Evolutionary conservation across 2,797 vertebrate genomes (phyloP), one percentile per base, ranked within the genome.

Genomic region (Catamblyrhynchus diadema): DNA sequence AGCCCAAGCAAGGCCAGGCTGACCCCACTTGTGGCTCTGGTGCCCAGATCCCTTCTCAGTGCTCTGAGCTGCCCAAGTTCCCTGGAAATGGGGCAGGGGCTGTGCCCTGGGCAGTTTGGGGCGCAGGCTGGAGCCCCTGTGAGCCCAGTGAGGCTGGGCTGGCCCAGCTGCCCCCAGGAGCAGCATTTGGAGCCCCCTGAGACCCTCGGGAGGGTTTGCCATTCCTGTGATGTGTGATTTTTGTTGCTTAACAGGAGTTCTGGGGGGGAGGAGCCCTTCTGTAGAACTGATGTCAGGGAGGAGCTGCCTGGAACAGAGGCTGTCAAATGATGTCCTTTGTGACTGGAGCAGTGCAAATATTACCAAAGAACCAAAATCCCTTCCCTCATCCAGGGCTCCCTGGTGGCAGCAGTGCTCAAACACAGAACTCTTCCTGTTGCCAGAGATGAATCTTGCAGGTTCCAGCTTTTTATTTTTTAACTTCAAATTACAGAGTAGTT

Each of bases 241-340:
- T 24, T 88, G 90, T 93, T 97, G 94, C 95, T 98, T 94, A 97
- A 95, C 90, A 88, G 81, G 83, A 95, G 90, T 90, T 95, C 78
- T 75, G 80, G 94, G 90, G 80, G 94, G 90, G 95, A 94, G 83
- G 44, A 90, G 71, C 24, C 71, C 87, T 97, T 96, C 95, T 97
- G 85, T 93, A 83, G 81, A 88, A 33, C 60, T 15, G 87, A 73
- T 96, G 86, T 70, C 75, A 82, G 73, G 88, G 92, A 93, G 82
- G 75, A 94, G 79, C 90, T 94, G 91, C 88, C 93, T 70, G 83
- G 92, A 90, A 87, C 86, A 87, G 77, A 48, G 81, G 45, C 81
- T 95, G 73, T 95, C 91, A 86, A 35, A 28, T 35, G 47, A 74
- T 92, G 56, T 92, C 80, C 93, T 97, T 96, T 96, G 93, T 92